phyloP scores from a whole-genome alignment of 2,113 vertebrate genomes.

The Lampris incognitus region DNA sequence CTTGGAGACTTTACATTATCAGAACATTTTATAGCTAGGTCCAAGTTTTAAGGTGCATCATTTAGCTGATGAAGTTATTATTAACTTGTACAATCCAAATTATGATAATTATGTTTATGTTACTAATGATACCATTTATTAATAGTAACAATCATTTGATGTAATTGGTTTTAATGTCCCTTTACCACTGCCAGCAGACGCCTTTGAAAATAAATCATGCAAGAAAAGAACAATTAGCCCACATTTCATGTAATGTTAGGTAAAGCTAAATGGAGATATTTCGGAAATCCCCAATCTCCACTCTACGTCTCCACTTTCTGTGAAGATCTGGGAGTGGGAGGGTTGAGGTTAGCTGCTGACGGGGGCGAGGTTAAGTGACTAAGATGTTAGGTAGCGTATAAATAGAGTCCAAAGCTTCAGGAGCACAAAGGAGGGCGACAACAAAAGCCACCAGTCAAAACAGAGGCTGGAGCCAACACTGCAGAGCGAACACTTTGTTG shows the following conservation, averaged over 20 bases:
- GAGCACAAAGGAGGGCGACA: slow-evolving; percentile 38
- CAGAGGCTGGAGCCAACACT: slow-evolving; percentile 37
- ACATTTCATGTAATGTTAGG: slow-evolving; percentile 35
- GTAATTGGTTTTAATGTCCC: slow-evolving; percentile 17
- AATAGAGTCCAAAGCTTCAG: slow-evolving; percentile 60
- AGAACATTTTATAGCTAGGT: no score
- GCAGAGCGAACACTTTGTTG: slow-evolving; percentile 3
- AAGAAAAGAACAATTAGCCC: slow-evolving; percentile 27
- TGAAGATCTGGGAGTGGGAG: slow-evolving; percentile 57
- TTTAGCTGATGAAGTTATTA: no score
- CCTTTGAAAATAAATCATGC: background rate
- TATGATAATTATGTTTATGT: background rate
- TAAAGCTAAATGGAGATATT: slow-evolving; percentile 65
- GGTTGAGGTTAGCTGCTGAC: slow-evolving; percentile 61
- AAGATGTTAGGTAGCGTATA: slow-evolving; percentile 71
- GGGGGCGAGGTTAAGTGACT: slow-evolving; percentile 70
- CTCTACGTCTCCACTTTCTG: slow-evolving; percentile 24
- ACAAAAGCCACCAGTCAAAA: slow-evolving; percentile 51
- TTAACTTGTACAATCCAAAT: no score
- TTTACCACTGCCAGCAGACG: background rate
- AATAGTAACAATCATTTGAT: background rate
- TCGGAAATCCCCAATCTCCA: slow-evolving; percentile 69
- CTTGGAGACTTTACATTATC: no score
- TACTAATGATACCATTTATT: background rate
- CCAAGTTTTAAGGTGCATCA: no score